Evolutionary conservation across 1,140 invertebrate genomes (phyloP), one percentile per base, ranked within the genome.

Genomic region (Panagrolaimus sp.): DNA sequence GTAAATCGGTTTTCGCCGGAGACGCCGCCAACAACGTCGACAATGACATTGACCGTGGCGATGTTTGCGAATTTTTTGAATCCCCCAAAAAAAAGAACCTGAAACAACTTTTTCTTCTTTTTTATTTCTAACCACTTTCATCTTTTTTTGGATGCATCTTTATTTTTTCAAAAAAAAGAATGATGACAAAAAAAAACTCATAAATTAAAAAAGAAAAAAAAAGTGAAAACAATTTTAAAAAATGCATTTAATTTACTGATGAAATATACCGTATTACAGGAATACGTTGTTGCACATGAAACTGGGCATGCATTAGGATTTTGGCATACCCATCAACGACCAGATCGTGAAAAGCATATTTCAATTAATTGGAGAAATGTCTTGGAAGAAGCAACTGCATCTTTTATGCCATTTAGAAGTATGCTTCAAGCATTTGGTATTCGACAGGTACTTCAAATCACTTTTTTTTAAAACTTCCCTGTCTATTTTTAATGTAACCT

Each of bases 251-350:
- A 32, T 69, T 48, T 21, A 63, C n/a, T 15, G 64, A 17, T 46
- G 68, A 26, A 21, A 48, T 15, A 43, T 8, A 46, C n/a, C 15
- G 10, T 26, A 26, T 76, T 75, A 0, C 43, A 78, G 73, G 80
- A 83, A 66, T 82, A 82, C 65, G 80, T 82, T 12, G 80, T 82
- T 48, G 80, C 80, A 47, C 83, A 84, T 71, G 83, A 84, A 70
- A 83, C 84, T 9, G 83, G 83, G 12, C 83, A 84, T 69, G 77
- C 82, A n/a, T 73, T 84, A 14, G 83, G 83, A 9, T 83, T 84
- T 71, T 83, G 76, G 77, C 83, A 84, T 65, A 84, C 84, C 43
- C 84, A 85, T 73, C 79, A 80, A 46, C 65, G 83, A 52, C 78
- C 78, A 24, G 83, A 84, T 67, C 68, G 84, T 15, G 83, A 84